A percentile compares a stretch with the other conserved stretches of the same genome.
phyloP scores from a whole-genome alignment of 2,888 invertebrate species.

The Zelleria hepariella region DNA sequence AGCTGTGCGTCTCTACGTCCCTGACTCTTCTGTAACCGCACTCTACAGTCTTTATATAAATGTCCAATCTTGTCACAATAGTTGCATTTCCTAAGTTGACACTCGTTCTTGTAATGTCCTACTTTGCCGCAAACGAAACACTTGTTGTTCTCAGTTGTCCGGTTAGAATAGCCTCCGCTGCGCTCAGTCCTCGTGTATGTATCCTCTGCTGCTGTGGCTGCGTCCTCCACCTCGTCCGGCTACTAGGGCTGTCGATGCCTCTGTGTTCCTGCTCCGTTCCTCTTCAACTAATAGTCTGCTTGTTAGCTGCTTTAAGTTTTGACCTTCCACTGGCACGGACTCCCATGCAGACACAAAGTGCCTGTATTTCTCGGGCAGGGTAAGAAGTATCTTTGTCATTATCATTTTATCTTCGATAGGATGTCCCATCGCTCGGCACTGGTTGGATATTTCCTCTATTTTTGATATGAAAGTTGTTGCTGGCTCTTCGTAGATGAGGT shows the following conservation, averaged over 20 bases:
- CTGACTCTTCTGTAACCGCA: not conserved
- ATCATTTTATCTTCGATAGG: constrained; percentile 21
- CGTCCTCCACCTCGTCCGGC: not conserved
- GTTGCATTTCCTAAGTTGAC: not conserved
- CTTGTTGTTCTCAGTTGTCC: not conserved
- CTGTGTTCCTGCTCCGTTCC: not conserved
- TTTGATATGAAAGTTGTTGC: constrained; percentile 22
- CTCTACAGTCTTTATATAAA: not conserved
- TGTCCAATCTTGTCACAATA: not conserved
- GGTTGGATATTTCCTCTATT: constrained; percentile 20
- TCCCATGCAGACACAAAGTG: constrained; percentile 31
- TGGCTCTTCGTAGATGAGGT: constrained; percentile 20
- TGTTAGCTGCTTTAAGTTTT: constrained; percentile 2
- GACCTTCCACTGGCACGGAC: constrained; percentile 2
- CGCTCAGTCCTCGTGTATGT: not conserved
- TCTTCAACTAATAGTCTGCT: constrained; percentile 6
- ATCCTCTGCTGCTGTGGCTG: not conserved
- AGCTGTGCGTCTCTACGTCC: not conserved
- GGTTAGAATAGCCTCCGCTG: too few relatives aligned
- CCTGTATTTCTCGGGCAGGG: constrained; percentile 24
- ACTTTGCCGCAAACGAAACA: constrained; percentile 4
- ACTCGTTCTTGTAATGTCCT: constrained; percentile 4
- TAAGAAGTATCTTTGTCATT: constrained; percentile 27
- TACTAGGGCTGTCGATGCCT: not conserved
- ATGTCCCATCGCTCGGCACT: constrained; percentile 22